Evolutionary conservation across 2,888 invertebrate species (phyloP), one percentile per base, ranked within the genome.

Genomic region (Empis livida): DNA sequence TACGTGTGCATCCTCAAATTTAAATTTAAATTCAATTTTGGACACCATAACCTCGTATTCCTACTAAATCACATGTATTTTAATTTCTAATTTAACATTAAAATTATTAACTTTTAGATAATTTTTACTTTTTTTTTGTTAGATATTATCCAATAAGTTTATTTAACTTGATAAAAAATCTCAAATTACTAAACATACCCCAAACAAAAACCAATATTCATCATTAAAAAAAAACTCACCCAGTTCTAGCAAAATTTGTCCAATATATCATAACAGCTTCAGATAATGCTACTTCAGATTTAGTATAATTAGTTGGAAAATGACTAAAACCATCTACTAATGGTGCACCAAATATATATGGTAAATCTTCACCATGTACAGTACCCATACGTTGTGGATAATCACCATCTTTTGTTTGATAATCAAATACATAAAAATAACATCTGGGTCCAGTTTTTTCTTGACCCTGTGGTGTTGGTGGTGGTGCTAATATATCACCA

Each of bases 361-460:
- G 86, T 51, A 93, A 71, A 60, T 93, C 93, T 67, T 93, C 93
- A 0, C 92, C 92, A 61, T 92, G 91, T 4, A 91, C 89, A 1
- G 91, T 88, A 15, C 92, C 92, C 82, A 90, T 87, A 53, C 88
- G 77, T 83, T 92, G 87, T 9, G 91, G 88, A 70, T 89, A 90
- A 63, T 83, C 85, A 10, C 91, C 87, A 54, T 90, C 86, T 61
- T 84, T 88, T 14, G 88, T 88, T 65, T 93, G 92, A 66, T 94
- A 92, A 62, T 89, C 88, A 60, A 92, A 91, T 6, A 92, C 89
- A 64, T 91, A 92, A 68, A 92, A 91, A 65, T 81, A 92, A 1
- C 88, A 85, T 55, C 81, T 84, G 1, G 84, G 81, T n/a, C 82
- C 79, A n/a, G 74, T 72, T 48, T 66, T 69, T 53, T 76, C 75